Conservation (phyloP, 2,888 invertebrate genomes). For the Eilema sororculum region DNA sequence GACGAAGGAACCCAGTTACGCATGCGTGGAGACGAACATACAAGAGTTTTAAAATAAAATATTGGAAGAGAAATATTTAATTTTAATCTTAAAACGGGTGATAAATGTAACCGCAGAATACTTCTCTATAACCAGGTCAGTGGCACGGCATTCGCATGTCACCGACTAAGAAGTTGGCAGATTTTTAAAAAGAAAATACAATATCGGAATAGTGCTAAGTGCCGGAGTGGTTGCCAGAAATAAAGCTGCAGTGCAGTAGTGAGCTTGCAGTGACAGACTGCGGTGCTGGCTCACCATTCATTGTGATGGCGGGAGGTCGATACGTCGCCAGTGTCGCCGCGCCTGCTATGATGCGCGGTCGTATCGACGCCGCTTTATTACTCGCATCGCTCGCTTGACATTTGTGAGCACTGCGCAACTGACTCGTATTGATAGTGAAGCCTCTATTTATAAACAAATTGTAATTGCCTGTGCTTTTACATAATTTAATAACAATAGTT, state of each 20-base stretch:
- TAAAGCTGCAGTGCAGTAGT: slow-evolving; percentile 86
- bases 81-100: slow-evolving; percentile 18
- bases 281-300: slow-evolving; percentile 75
- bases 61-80: slow-evolving; percentile 19
- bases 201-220: slow-evolving; percentile 57
- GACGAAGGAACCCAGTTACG: slow-evolving; percentile 30
- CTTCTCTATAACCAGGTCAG: slow-evolving; percentile 61
- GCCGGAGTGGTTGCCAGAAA: slow-evolving; percentile 81
- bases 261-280: slow-evolving; percentile 81
- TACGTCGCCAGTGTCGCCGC: slow-evolving; percentile 77
- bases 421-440: slow-evolving; percentile 59
- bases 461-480: slow-evolving; percentile 54
- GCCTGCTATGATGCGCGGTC: slow-evolving; percentile 68
- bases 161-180: slow-evolving; percentile 55
- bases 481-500: slow-evolving; percentile 47
- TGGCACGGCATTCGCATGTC: slow-evolving; percentile 57
- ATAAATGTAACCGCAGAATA: slow-evolving; percentile 39
- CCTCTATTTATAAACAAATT: slow-evolving; percentile 77
- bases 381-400: slow-evolving; percentile 41
- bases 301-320: slow-evolving; percentile 77
- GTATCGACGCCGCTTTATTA: slow-evolving; percentile 43
- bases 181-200: slow-evolving; percentile 56
- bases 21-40: slow-evolving; percentile 40
- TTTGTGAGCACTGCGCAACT: slow-evolving; percentile 58
- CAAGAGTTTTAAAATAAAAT: slow-evolving; percentile 29